A percentile compares a stretch with the other conserved stretches of the same genome.
Evolutionary conservation across 92 coral and sea anemone genomes (phyloP).

Genomic region (Meandrina meandrites): DNA sequence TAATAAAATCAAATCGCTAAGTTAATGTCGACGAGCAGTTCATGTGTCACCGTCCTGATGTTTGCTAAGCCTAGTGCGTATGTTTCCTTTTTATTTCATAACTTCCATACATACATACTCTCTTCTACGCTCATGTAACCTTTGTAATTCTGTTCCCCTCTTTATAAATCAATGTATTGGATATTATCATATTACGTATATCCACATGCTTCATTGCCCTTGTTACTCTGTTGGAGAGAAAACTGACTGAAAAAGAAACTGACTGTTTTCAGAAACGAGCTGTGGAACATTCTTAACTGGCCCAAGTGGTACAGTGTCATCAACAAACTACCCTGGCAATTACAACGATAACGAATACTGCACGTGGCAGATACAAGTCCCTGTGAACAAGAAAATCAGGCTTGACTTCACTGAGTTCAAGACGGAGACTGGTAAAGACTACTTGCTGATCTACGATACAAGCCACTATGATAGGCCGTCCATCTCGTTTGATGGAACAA

Average conservation of each 20-base stretch:
- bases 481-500: slow-evolving; percentile 69
- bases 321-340: slow-evolving; percentile 77
- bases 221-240: background rate
- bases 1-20: too few species aligned
- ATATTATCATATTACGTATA: background rate
- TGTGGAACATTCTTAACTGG: slow-evolving; percentile 84
- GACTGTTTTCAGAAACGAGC: slow-evolving; percentile 57
- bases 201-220: background rate
- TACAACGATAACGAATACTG: slow-evolving; percentile 85
- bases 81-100: too few species aligned
- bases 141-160: too few species aligned
- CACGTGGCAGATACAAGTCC: slow-evolving; percentile 93
- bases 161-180: too few species aligned
- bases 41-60: too few species aligned
- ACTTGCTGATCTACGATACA: slow-evolving; percentile 78
- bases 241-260: background rate
- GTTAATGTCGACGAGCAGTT: too few species aligned
- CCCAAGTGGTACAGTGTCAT: slow-evolving; percentile 73
- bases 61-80: too few species aligned
- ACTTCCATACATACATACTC: too few species aligned
- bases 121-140: too few species aligned
- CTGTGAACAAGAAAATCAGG: slow-evolving; percentile 82
- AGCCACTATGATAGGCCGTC: slow-evolving; percentile 47
- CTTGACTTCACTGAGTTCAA: slow-evolving; percentile 81
- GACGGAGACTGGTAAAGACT: slow-evolving; percentile 73